Evolutionary conservation across 92 coral and sea anemone species (phyloP).

Genomic region (Hydrozoanthus gracilis): DNA sequence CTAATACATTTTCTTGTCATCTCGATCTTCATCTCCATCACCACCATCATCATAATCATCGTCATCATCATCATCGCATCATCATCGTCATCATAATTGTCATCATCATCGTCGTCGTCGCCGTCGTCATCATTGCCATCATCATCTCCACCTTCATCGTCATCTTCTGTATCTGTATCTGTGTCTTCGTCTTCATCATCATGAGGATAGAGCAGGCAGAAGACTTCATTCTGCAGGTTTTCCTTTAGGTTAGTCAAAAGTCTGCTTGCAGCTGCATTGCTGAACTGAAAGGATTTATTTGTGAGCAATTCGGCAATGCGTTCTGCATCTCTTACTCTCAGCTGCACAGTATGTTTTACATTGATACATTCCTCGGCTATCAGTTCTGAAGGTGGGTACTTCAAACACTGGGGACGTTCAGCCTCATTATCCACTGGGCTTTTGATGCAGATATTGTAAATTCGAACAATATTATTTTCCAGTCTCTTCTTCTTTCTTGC

Average conservation of each 20-base stretch:
- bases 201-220: constrained; percentile 13
- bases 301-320: constrained; percentile 16
- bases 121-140: not conserved
- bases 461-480: constrained; percentile 6
- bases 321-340: constrained; percentile 13
- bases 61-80: too few species aligned
- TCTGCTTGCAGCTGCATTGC: not conserved
- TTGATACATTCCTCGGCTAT: constrained; percentile 32
- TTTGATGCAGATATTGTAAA: constrained; percentile 33
- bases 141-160: constrained; percentile 21
- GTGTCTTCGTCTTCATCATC: not conserved
- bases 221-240: constrained; percentile 31
- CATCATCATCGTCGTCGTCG: not conserved
- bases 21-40: constrained; percentile 14
- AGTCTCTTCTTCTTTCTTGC: constrained; percentile 21
- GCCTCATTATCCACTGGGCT: constrained; percentile 27
- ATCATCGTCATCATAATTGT: not conserved
- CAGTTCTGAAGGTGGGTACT: constrained; percentile 15
- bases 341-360: constrained; percentile 27
- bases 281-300: constrained; percentile 5
- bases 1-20: constrained; percentile 4
- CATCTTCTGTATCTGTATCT: constrained; percentile 30
- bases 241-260: constrained; percentile 6
- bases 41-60: too few species aligned
- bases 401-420: constrained; percentile 23